Conservation (phyloP, 2,888 invertebrate species). For the Trichogramma dendrolimi region DNA sequence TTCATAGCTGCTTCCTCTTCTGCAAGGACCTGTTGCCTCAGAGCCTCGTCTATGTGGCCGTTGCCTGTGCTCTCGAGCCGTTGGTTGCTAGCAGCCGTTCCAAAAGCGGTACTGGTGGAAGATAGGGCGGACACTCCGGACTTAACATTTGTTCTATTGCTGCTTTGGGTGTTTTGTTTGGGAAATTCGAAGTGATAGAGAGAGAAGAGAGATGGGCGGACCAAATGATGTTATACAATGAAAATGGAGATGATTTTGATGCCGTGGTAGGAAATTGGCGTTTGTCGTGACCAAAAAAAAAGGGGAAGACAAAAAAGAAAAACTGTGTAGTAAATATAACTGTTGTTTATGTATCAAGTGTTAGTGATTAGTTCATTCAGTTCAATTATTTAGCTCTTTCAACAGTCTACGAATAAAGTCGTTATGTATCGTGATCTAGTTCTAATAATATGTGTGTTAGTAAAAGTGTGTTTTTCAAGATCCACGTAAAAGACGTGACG, state of each 20-base stretch:
- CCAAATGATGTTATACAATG: too few relatives aligned
- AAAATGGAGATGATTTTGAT: too few relatives aligned
- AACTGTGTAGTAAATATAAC: slow-evolving; percentile 52
- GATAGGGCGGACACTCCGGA: slow-evolving; percentile 84
- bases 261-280: background rate
- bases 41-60: slow-evolving; percentile 76
- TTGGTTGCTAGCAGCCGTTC: slow-evolving; percentile 73
- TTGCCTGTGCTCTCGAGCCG: slow-evolving; percentile 65
- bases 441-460: slow-evolving; percentile 15
- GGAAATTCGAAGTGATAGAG: slow-evolving; percentile 24
- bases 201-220: slow-evolving; percentile 15
- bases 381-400: too few relatives aligned
- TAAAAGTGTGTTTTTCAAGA: slow-evolving; percentile 12
- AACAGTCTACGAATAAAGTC: slow-evolving; percentile 11
- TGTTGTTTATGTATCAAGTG: slow-evolving; percentile 34
- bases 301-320: slow-evolving; percentile 51
- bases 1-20: slow-evolving; percentile 96
- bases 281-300: slow-evolving; percentile 39
- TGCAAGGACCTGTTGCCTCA: slow-evolving; percentile 82
- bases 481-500: background rate
- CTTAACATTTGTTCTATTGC: slow-evolving; percentile 84
- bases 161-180: slow-evolving; percentile 50
- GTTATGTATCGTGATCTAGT: background rate
- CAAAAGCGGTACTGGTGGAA: slow-evolving; percentile 84
- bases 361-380: slow-evolving; percentile 13